phyloP scores from a whole-genome alignment of 1,140 invertebrate species.

The Cherax destructor region DNA sequence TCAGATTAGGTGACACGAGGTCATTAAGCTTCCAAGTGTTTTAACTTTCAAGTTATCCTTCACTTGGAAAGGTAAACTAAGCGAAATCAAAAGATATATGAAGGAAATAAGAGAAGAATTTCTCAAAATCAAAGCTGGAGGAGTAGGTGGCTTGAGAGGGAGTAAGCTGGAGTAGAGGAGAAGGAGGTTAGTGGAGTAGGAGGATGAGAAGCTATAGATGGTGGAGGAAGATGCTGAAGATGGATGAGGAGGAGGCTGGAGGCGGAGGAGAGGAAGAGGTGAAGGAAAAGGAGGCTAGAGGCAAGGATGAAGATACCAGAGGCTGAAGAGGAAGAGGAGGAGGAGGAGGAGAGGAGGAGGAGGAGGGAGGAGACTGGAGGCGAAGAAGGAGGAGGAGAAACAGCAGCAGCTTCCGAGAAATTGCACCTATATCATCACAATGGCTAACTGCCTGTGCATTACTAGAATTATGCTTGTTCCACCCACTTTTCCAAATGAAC shows the following conservation, averaged over 20 bases:
- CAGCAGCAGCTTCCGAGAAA: constrained; percentile 36
- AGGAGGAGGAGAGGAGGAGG: constrained; percentile 5
- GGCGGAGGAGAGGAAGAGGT: not conserved
- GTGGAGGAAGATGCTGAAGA: not conserved
- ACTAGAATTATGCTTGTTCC: constrained; percentile 66
- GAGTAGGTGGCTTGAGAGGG: not conserved
- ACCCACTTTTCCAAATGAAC: constrained; percentile 66
- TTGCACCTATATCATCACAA: constrained; percentile 66
- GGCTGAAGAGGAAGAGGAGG: not conserved
- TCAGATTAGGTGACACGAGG: too few relatives aligned
- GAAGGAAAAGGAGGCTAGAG: not conserved
- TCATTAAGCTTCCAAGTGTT: too few relatives aligned
- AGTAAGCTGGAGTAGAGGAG: not conserved
- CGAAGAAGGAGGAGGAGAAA: not conserved
- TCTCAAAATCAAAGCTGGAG: too few relatives aligned
- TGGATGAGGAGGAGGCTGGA: not conserved
- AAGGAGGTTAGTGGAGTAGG: not conserved
- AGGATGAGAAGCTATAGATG: too few relatives aligned
- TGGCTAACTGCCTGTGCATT: constrained; percentile 67
- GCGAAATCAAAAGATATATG: too few relatives aligned
- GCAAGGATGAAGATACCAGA: too few relatives aligned
- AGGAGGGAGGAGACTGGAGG: not conserved
- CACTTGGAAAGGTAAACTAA: too few relatives aligned
- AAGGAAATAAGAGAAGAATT: too few relatives aligned
- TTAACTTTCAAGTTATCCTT: too few relatives aligned